Base-by-base conservation (phyloP, 2,888 invertebrate species). In the Strigamia crassipes region DNA sequence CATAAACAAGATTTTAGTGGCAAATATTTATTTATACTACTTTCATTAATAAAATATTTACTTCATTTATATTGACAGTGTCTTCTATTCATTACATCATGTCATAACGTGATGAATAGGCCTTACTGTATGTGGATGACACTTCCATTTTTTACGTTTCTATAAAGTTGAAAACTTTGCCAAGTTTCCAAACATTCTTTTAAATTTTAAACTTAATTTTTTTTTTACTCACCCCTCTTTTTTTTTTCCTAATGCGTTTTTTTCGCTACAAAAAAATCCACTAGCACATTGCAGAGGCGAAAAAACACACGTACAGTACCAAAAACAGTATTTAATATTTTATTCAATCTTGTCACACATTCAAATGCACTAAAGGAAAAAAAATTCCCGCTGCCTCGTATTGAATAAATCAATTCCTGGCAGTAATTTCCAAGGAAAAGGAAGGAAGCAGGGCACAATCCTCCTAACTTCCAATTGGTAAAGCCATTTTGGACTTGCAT, bases 331-430 rank as follows among this genome's bases (percentile, higher is more conserved):
- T n/a, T 56, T 56, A 56, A 56, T 18, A 56, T 56, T 56, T 18
- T n/a, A 18, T 56, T 18, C 56, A 56, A 18, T 56, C 18, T n/a
- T 18, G 46, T 46, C 46, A 46, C n/a, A 56, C 18, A n/a, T 56
- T 9, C n/a, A 56, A 56, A 21, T 56, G 18, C 56, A 56, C 15
- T 18, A 56, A 56, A 56, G 9, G n/a, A 56, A 56, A n/a, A 56
- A 56, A 56, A 51, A 13, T 21, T 8, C 9, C 4, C 6, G 18
- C 18, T 56, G 15, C 18, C 5, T n/a, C 18, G 9, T n/a, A 73
- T 12, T 66, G 23, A 73, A 27, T 31, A 73, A 73, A 73, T 73
- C 73, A 27, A 27, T 73, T 73, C 73, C 73, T 73, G 73, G 31
- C 27, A 73, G 31, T 21, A 73, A 27, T 73, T 27, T 73, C 6